Evolutionary conservation across 2,888 invertebrate genomes (phyloP).

Genomic region (Macropis europaea): DNA sequence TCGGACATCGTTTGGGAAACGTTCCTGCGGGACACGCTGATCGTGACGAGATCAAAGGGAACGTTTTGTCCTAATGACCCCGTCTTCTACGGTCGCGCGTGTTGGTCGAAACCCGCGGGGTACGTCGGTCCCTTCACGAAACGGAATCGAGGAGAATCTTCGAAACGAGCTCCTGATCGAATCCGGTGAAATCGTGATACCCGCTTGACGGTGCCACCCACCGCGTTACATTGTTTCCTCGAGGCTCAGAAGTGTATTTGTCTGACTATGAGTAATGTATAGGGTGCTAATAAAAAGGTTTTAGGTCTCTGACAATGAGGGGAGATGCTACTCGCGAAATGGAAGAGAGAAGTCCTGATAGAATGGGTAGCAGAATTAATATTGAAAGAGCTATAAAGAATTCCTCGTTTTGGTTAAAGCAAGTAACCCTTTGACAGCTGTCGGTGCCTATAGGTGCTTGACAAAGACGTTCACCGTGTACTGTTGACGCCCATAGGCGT

Average conservation of each 20-base stretch:
- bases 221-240: conserved; percentile 16
- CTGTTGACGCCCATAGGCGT: too few relatives aligned
- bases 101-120: conserved; percentile 44
- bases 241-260: not conserved
- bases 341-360: too few relatives aligned
- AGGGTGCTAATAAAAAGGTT: too few relatives aligned
- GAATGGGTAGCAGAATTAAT: too few relatives aligned
- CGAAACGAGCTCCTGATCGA: conserved; percentile 19
- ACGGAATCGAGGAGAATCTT: conserved; percentile 55
- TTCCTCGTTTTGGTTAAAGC: too few relatives aligned
- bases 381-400: too few relatives aligned
- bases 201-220: conserved; percentile 22
- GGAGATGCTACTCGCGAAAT: too few relatives aligned
- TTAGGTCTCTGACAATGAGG: too few relatives aligned
- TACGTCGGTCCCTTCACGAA: conserved; percentile 34
- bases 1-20: conserved; percentile 51
- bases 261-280: too few relatives aligned
- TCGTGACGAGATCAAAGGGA: conserved; percentile 78
- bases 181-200: conserved; percentile 25
- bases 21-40: conserved; percentile 53
- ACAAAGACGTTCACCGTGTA: too few relatives aligned
- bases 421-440: too few relatives aligned
- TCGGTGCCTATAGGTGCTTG: too few relatives aligned
- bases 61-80: conserved; percentile 75
- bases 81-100: conserved; percentile 54